These are phyloP conservation scores for Drosophila austrosaltans DNA, from an alignment of 2,888 invertebrate genomes.

Conservation along the genomic window DNA sequence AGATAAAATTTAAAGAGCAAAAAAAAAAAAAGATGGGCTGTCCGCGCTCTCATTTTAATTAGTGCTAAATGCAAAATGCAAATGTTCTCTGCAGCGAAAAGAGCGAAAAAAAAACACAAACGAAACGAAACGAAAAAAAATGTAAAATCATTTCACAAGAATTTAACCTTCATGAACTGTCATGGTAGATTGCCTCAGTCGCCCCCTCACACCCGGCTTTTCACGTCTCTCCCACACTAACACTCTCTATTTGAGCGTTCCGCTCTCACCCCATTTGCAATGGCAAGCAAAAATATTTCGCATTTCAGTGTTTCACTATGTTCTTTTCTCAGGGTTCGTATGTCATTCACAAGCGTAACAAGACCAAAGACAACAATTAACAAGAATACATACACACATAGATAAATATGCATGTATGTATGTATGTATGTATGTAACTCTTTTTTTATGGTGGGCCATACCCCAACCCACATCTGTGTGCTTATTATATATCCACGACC, in stretches of 20 bases:
- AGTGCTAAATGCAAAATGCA: slow-evolving; percentile 32
- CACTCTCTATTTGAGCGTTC: neutral
- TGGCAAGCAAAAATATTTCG: slow-evolving; percentile 49
- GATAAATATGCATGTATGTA: slow-evolving; percentile 8
- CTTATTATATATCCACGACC: neutral
- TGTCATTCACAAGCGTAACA: slow-evolving; percentile 56
- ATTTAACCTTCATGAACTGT: slow-evolving; percentile 75
- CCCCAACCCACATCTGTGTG: slow-evolving; percentile 4
- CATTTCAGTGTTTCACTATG: slow-evolving; percentile 30
- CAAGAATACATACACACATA: slow-evolving; percentile 40
- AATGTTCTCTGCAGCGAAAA: slow-evolving; percentile 10
- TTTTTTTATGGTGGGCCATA: neutral
- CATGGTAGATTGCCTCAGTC: slow-evolving; percentile 67
- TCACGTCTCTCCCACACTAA: neutral
- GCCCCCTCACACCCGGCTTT: slow-evolving; percentile 1
- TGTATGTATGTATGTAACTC: too few relatives aligned
- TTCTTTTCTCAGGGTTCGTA: slow-evolving; percentile 50
- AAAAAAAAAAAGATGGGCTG: slow-evolving; percentile 10
- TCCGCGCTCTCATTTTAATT: slow-evolving; percentile 67
- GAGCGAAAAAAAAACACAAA: neutral
- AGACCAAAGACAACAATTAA: slow-evolving; percentile 39
- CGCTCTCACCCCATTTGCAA: slow-evolving; percentile 34
- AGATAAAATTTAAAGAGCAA: slow-evolving; percentile 23
- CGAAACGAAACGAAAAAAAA: neutral
- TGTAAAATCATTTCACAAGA: slow-evolving; percentile 66